Percentiles rank a stretch among this genome's conserved stretches.
Evolutionary conservation across 2,888 invertebrate genomes (phyloP).

Genomic region (Arge pagana): DNA sequence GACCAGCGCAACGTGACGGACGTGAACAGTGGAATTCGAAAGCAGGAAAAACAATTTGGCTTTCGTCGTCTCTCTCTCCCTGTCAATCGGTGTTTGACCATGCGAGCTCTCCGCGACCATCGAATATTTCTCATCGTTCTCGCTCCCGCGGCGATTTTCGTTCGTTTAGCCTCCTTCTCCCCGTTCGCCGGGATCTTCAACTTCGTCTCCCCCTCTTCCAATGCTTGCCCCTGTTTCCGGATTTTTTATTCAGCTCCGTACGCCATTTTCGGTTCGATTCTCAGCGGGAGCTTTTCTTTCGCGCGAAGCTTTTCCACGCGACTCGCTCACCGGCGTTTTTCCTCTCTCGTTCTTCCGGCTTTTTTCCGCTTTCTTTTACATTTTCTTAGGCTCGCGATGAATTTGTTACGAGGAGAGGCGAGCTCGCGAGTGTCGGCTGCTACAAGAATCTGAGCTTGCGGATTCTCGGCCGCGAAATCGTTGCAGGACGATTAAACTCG

Average conservation of each 20-base stretch:
- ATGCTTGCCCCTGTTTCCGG: too few species aligned
- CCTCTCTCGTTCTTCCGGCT: constrained; percentile 11
- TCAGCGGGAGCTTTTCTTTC: too few species aligned
- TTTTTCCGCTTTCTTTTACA: too few species aligned
- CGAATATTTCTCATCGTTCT: constrained; percentile 25
- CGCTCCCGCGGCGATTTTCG: constrained; percentile 24
- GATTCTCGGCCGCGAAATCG: neutral
- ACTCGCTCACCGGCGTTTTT: constrained; percentile 9
- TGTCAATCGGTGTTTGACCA: constrained; percentile 21
- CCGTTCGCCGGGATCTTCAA: too few species aligned
- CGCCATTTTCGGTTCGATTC: too few species aligned
- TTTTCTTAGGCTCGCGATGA: constrained; percentile 4
- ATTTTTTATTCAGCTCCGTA: too few species aligned
- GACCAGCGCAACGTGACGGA: neutral
- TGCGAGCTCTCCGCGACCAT: constrained; percentile 14
- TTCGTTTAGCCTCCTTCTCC: neutral
- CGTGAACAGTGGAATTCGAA: constrained; percentile 3
- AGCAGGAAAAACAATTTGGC: constrained; percentile 4
- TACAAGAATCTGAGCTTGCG: neutral
- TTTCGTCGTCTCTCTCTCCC: constrained; percentile 23
- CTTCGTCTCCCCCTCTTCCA: too few species aligned
- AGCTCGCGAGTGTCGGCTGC: constrained; percentile 12
- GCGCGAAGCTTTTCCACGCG: constrained; percentile 12
- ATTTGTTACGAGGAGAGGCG: neutral
- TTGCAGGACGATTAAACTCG: neutral